Evolutionary conservation across 2,888 invertebrate genomes (phyloP).

Genomic region (Polietes domitor): DNA sequence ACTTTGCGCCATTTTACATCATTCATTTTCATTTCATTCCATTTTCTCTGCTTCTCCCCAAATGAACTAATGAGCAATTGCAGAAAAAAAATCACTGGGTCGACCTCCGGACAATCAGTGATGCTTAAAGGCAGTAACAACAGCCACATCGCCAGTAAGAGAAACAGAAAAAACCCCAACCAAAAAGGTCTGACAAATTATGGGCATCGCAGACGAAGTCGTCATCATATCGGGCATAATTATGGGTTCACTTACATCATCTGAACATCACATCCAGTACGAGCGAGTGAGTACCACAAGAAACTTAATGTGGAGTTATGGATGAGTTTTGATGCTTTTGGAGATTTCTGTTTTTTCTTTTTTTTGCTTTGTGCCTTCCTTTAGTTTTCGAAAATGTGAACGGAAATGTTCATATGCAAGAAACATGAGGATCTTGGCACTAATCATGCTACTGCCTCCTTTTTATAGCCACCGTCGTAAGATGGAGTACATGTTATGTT

Average conservation of each 20-base stretch:
- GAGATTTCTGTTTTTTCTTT: constrained; percentile 18
- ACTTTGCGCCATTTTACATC: constrained; percentile 37
- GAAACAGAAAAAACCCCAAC: constrained; percentile 5
- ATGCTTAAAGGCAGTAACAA: neutral
- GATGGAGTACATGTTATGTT: neutral
- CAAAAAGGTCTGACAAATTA: constrained; percentile 61
- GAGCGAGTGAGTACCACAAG: constrained; percentile 2
- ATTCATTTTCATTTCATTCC: constrained; percentile 43
- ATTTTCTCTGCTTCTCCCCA: constrained; percentile 32
- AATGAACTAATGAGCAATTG: constrained; percentile 61
- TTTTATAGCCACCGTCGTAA: neutral
- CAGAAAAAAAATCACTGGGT: constrained; percentile 44
- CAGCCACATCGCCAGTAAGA: neutral
- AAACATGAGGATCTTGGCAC: constrained; percentile 49
- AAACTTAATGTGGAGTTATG: constrained; percentile 21
- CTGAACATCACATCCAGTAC: constrained; percentile 39
- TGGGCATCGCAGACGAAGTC: constrained; percentile 45
- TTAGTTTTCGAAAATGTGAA: constrained; percentile 19
- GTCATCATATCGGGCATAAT: constrained; percentile 62
- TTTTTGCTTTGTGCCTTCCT: neutral
- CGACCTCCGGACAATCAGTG: constrained; percentile 57
- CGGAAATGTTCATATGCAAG: constrained; percentile 39
- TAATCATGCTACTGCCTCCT: constrained; percentile 54
- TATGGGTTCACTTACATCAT: constrained; percentile 63
- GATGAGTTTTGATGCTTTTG: constrained; percentile 29